Conservation (phyloP, 2,797 vertebrate species). For the Xenops minutus region DNA sequence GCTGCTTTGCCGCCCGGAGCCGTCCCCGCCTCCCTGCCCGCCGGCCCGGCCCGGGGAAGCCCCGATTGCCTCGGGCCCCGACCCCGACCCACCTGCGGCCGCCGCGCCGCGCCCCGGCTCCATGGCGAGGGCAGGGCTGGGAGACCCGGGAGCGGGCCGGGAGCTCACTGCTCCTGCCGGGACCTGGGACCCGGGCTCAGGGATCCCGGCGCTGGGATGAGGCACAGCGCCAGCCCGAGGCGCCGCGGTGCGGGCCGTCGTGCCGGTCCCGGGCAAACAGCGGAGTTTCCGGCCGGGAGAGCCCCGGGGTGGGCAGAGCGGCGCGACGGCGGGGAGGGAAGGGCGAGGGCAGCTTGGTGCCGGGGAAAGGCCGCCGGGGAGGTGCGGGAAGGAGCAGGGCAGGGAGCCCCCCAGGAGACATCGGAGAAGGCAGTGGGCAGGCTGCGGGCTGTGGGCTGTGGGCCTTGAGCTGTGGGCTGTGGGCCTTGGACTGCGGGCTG, state of each 20-base stretch:
- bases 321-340: background rate
- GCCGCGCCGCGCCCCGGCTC: background rate
- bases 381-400: background rate
- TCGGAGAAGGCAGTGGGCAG: background rate
- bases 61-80: fast-evolving
- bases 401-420: fast-evolving
- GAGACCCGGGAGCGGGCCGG: background rate
- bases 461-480: too few species aligned
- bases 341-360: too few species aligned
- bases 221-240: background rate
- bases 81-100: background rate
- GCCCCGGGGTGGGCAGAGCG: too few species aligned
- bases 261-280: fast-evolving
- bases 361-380: background rate
- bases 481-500: too few species aligned
- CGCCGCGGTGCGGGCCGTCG: fast-evolving
- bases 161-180: background rate
- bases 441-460: too few species aligned
- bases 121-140: background rate
- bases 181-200: too few species aligned
- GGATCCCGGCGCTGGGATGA: too few species aligned
- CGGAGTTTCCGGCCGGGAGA: too few species aligned
- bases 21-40: background rate
- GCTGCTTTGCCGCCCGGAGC: fast-evolving
- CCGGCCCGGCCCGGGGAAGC: background rate